A percentile compares a stretch with the other conserved stretches of the same genome.
Conservation (phyloP, 53 echinoderm and acorn worm species). For the Antedon mediterranea region DNA sequence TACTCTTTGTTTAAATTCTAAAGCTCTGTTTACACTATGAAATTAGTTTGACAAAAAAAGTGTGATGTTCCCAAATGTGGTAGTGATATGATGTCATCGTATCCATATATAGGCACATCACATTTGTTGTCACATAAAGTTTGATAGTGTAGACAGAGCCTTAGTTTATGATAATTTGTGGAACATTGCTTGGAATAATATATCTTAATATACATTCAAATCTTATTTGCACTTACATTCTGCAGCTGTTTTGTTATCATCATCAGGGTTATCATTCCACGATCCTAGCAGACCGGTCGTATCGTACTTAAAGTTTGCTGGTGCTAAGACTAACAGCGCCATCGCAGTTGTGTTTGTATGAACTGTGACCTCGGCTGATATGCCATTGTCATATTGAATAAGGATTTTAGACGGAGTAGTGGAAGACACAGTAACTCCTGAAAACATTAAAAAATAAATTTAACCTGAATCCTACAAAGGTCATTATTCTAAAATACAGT, state of each 20-base stretch:
- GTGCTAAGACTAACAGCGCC: constrained; percentile 34
- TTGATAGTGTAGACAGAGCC: too few relatives aligned
- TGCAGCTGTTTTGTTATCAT: constrained; percentile 47
- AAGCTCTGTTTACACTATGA: too few relatives aligned
- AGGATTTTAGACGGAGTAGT: background rate
- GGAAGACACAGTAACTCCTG: background rate
- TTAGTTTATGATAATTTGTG: constrained; percentile 38
- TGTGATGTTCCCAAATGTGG: too few relatives aligned
- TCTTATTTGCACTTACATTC: constrained; percentile 5
- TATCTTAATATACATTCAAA: too few relatives aligned
- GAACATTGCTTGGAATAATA: too few relatives aligned
- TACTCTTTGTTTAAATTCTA: too few relatives aligned
- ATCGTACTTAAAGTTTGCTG: constrained; percentile 18
- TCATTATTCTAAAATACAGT: too few relatives aligned
- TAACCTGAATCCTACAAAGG: too few relatives aligned
- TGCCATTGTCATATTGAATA: constrained; percentile 32
- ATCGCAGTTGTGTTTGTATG: constrained; percentile 35
- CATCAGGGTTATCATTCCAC: constrained; percentile 52
- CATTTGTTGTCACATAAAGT: too few relatives aligned
- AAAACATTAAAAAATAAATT: too few relatives aligned
- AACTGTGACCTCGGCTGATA: constrained; percentile 38
- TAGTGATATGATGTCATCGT: constrained; percentile 48
- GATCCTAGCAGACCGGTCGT: constrained; percentile 59
- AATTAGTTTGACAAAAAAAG: too few relatives aligned
- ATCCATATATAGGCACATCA: too few relatives aligned